Percentiles rank a stretch among this genome's conserved stretches.
Conservation (phyloP, 2,797 vertebrate species). For the Schizothorax lantsangensis region DNA sequence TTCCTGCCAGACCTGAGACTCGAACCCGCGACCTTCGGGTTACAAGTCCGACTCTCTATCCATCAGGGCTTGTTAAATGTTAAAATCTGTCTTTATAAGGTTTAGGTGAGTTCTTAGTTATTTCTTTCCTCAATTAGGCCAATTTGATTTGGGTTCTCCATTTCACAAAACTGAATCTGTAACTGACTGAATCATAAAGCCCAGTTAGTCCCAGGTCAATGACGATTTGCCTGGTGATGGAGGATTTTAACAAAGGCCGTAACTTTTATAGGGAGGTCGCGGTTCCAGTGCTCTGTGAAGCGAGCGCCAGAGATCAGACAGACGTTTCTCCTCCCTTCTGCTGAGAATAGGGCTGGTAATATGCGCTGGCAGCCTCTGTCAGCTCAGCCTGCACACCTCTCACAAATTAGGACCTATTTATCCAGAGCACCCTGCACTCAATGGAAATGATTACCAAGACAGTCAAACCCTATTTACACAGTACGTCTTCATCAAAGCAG, state of each 20-base stretch:
- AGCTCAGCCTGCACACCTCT: constrained; percentile 63
- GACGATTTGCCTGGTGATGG: constrained; percentile 8
- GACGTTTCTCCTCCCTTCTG: constrained; percentile 56
- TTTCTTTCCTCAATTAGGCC: neutral
- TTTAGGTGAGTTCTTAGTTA: neutral
- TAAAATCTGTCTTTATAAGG: too few species aligned
- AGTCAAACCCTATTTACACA: constrained; percentile 62
- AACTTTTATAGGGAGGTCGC: constrained; percentile 38
- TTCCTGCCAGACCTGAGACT: too few species aligned
- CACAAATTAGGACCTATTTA: constrained; percentile 63
- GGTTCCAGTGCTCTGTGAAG: constrained; percentile 31
- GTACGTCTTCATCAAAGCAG: constrained; percentile 58
- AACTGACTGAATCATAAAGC: constrained; percentile 3
- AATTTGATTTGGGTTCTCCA: neutral
- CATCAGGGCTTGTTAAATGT: too few species aligned
- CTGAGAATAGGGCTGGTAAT: constrained; percentile 53
- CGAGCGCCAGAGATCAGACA: constrained; percentile 51
- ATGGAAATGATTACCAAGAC: constrained; percentile 61
- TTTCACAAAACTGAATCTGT: neutral
- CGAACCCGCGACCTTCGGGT: too few species aligned
- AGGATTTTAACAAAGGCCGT: constrained; percentile 23
- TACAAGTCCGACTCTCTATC: too few species aligned
- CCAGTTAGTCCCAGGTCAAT: constrained; percentile 37
- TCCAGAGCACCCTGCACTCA: constrained; percentile 57
- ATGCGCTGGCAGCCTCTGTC: constrained; percentile 58